Base-by-base conservation (phyloP, 2,888 invertebrate genomes). In the Drosophila robusta region DNA sequence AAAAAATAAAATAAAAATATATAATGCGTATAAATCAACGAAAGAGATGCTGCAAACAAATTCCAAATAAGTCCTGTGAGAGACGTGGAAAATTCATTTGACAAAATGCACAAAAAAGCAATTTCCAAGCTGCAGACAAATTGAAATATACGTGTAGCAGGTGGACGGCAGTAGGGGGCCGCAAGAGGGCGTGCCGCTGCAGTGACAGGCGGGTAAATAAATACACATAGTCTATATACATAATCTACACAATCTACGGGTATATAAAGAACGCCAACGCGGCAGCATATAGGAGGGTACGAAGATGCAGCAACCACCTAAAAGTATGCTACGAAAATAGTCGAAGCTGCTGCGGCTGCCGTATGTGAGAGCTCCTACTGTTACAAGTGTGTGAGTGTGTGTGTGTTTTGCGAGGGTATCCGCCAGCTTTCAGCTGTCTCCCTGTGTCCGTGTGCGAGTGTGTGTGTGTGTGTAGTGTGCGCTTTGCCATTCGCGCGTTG, bases 101-200 rank as follows among this genome's bases (percentile, higher is more conserved):
- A 89, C 88, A 89, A 89, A 89, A 87, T 90, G 90, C 89, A 83
- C 83, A 80, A 82, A 87, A 87, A 90, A 89, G 84, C 87, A 90
- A 89, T 90, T 89, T 75, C 86, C 80, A 68, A 86, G 74, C 64
- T 84, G 89, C 90, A 84, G 89, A 89, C 90, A 89, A 90, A 89
- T 89, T 89, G 89, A 84, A 87, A 86, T 85, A 62, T 72, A 73
- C 71, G 74, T 57, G 52, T 26, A 54, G 69, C 74, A 65, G 74
- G 75, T 68, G 66, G 67, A 42, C 26, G 44, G 39, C n/a, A 1
- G 26, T 6, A 24, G 41, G 36, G 39, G 5, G n/a, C 34, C 24
- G 6, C 5, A 34, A 34, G 64, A 42, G 78, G 75, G 78, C 68
- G 73, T 74, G 78, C 55, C 70, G 57, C 51, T 79, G 87, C 84